Conservation (phyloP, 2,888 invertebrate genomes). For the Diachrysia chrysitis region DNA sequence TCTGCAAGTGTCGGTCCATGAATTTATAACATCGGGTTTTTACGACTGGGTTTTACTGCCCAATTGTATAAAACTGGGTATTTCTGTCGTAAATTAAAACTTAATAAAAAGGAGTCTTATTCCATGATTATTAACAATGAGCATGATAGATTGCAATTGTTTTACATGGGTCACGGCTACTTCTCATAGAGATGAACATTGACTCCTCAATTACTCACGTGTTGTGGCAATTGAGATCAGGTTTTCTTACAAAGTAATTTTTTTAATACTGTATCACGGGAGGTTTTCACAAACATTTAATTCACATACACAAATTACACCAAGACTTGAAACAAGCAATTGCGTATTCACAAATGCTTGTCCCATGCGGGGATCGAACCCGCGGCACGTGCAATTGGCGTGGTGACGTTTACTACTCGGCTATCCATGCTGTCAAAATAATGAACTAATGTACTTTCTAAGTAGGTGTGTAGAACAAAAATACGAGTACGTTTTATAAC, state of each 20-base stretch:
- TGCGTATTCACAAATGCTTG: too few relatives aligned
- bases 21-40: not conserved
- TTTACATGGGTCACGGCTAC: not conserved
- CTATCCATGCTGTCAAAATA: too few relatives aligned
- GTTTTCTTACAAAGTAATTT: too few relatives aligned
- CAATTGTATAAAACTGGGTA: constrained; percentile 1
- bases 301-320: too few relatives aligned
- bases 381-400: too few relatives aligned
- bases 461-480: not conserved
- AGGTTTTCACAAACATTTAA: too few relatives aligned
- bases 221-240: not conserved
- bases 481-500: not conserved
- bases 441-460: too few relatives aligned
- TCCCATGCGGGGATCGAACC: too few relatives aligned
- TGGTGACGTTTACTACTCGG: too few relatives aligned
- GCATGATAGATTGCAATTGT: not conserved
- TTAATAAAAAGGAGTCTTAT: not conserved
- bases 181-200: not conserved
- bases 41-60: not conserved
- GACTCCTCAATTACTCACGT: not conserved
- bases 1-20: not conserved
- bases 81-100: not conserved
- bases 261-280: too few relatives aligned
- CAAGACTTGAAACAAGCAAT: too few relatives aligned
- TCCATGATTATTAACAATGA: not conserved